A percentile compares a stretch with the other conserved stretches of the same genome.
Conservation (phyloP, 1,140 invertebrate genomes). For the Drosophila pseudoananassae region DNA sequence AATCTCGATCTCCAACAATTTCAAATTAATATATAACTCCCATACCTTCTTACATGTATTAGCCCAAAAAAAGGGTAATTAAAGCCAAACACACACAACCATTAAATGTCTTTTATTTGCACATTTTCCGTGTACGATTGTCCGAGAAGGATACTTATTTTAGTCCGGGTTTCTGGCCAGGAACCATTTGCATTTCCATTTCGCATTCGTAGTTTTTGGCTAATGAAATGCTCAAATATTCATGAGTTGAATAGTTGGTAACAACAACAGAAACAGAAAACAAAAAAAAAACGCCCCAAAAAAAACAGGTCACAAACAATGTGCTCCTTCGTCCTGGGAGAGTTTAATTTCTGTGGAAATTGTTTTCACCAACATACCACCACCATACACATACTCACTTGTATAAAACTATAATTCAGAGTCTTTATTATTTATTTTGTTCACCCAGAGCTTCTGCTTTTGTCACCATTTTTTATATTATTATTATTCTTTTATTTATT, state of each 20-base stretch:
- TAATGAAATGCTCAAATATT: slow-evolving; percentile 48
- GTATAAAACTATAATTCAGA: slow-evolving; percentile 35
- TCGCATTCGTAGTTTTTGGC: slow-evolving; percentile 2
- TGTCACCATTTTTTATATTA: slow-evolving; percentile 23
- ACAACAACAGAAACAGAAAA: not conserved
- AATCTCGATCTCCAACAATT: no score
- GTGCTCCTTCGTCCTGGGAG: slow-evolving; percentile 7
- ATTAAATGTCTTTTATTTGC: slow-evolving; percentile 15
- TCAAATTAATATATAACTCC: not conserved
- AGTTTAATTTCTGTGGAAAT: slow-evolving; percentile 49
- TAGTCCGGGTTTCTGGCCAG: not conserved
- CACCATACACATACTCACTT: no score
- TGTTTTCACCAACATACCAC: slow-evolving; percentile 25
- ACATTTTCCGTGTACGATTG: slow-evolving; percentile 1
- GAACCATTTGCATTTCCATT: not conserved
- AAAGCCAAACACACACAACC: slow-evolving; percentile 3
- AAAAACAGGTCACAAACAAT: not conserved
- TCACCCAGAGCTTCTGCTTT: slow-evolving; percentile 14
- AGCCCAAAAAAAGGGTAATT: slow-evolving; percentile 6
- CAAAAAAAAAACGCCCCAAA: not conserved
- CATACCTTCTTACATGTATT: not conserved
- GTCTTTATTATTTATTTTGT: not conserved
- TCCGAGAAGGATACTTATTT: not conserved
- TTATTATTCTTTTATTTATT: slow-evolving; percentile 2
- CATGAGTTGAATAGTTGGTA: slow-evolving; percentile 11